Percentiles rank a stretch among this genome's conserved stretches.
Conservation (phyloP, 1,140 invertebrate genomes). For the Procambarus clarkii region DNA sequence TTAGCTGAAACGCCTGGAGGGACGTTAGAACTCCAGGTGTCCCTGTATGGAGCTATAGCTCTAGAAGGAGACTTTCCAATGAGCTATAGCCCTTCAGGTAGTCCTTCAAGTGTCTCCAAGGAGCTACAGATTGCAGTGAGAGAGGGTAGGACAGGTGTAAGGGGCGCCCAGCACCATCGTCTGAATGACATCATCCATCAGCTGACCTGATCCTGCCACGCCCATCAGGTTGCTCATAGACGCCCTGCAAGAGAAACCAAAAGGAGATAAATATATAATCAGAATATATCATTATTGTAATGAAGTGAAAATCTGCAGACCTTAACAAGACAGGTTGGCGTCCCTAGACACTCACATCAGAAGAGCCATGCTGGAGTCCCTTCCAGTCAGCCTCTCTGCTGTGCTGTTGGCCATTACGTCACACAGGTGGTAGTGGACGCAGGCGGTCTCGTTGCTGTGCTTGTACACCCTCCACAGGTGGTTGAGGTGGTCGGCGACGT, state of each 20-base stretch:
- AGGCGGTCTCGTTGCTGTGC: conserved; percentile 20
- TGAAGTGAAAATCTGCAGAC: no score
- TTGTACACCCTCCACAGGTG: conserved; percentile 17
- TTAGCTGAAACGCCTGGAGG: no score
- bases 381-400: conserved; percentile 8
- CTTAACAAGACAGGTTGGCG: no score
- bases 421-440: conserved; percentile 37
- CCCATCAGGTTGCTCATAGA: conserved; percentile 27
- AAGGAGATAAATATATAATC: neutral
- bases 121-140: no score
- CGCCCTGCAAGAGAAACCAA: conserved; percentile 14
- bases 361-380: conserved; percentile 20
- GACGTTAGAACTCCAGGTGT: no score
- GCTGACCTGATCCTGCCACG: conserved; percentile 35
- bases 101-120: neutral
- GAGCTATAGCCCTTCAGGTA: no score
- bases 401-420: conserved; percentile 16
- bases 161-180: neutral
- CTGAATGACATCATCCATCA: conserved; percentile 21
- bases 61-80: no score
- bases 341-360: conserved; percentile 47
- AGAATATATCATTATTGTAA: no score
- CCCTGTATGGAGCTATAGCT: no score
- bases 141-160: conserved; percentile 15
- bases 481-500: conserved; percentile 27